These are phyloP conservation scores for Stercorarius parasiticus DNA, from an alignment of 2,113 vertebrate species.

Conservation along the genomic window DNA sequence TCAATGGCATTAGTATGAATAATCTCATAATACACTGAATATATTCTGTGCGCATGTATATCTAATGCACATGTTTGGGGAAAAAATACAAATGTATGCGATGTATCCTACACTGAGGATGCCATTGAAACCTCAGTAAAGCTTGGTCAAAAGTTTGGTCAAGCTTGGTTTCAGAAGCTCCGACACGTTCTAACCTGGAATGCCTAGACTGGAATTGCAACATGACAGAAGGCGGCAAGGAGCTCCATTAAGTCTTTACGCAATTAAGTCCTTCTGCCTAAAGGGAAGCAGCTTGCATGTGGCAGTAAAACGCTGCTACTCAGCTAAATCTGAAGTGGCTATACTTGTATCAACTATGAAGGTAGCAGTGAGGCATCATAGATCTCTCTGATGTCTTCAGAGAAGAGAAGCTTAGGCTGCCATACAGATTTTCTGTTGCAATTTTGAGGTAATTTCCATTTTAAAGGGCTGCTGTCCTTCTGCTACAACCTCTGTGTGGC, in stretches of 20 bases:
- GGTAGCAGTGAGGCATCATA: not conserved
- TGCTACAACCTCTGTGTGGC: not conserved
- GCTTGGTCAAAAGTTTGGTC: slow-evolving; percentile 14
- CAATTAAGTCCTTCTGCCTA: slow-evolving; percentile 41
- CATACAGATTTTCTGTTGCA: not conserved
- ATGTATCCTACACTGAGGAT: not conserved
- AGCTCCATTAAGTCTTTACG: slow-evolving; percentile 22
- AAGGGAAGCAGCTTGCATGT: slow-evolving; percentile 11
- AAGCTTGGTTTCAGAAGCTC: slow-evolving; percentile 57
- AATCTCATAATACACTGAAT: not conserved
- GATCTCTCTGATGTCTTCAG: not conserved
- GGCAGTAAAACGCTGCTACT: not conserved
- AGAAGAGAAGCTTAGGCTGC: not conserved
- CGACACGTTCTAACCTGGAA: not conserved
- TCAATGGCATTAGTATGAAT: slow-evolving; percentile 5
- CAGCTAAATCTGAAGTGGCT: slow-evolving; percentile 19
- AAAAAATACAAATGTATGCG: not conserved
- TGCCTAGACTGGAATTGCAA: slow-evolving; percentile 20
- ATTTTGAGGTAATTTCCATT: not conserved
- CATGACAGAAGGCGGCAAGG: slow-evolving; percentile 37
- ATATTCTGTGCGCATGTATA: not conserved
- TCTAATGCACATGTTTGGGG: not conserved
- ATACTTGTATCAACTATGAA: not conserved
- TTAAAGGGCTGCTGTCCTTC: not conserved
- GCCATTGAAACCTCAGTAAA: slow-evolving; percentile 29